These are phyloP conservation scores for Pantala flavescens DNA, from an alignment of 1,140 invertebrate genomes.

Conservation along the genomic window DNA sequence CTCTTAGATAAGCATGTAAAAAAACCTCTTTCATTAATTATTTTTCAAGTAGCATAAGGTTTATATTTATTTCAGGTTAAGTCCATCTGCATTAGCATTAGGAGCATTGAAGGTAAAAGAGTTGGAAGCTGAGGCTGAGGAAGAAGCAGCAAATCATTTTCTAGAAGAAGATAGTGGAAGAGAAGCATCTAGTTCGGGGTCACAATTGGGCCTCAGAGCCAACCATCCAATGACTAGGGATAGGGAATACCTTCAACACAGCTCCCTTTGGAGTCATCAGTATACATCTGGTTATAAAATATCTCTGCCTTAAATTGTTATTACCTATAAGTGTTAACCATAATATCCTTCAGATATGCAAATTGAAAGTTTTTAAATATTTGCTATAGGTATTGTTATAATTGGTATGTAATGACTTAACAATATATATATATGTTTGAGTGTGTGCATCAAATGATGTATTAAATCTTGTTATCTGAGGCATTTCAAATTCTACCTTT, in stretches of 20 bases:
- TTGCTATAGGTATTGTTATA: too few relatives aligned
- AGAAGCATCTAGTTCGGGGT: too few relatives aligned
- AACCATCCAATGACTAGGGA: conserved; percentile 41
- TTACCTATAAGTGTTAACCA: neutral
- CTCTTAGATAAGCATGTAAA: too few relatives aligned
- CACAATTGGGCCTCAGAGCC: neutral
- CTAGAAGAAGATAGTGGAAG: neutral
- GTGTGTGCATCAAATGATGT: too few relatives aligned
- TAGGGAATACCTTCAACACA: conserved; percentile 82
- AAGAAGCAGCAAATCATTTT: neutral
- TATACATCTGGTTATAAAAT: conserved; percentile 47
- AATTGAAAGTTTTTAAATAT: too few relatives aligned
- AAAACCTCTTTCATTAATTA: too few relatives aligned
- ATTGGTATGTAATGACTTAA: too few relatives aligned
- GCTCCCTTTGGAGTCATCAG: conserved; percentile 74
- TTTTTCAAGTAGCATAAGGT: too few relatives aligned
- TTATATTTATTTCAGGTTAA: too few relatives aligned
- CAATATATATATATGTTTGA: too few relatives aligned
- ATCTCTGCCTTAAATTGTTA: conserved; percentile 5
- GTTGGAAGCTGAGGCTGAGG: neutral
- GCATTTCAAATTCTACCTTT: too few relatives aligned
- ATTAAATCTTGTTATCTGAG: too few relatives aligned
- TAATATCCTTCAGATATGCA: neutral
- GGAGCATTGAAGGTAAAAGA: neutral
- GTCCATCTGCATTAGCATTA: neutral